Evolutionary conservation across 2,888 invertebrate genomes (phyloP), one percentile per base, ranked within the genome.

Genomic region (Napeogenes sylphis): DNA sequence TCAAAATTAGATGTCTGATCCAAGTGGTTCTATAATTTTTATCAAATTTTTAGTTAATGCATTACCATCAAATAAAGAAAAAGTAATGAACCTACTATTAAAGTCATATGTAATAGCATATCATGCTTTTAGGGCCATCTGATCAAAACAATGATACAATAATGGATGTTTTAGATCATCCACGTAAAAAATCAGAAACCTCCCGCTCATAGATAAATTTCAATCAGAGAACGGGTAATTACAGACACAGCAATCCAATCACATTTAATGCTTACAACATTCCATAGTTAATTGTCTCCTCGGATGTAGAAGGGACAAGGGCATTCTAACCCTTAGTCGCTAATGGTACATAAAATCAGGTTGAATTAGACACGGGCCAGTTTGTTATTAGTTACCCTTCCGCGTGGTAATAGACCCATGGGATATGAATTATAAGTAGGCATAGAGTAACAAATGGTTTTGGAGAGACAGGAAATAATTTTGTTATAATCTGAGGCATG

Each of bases 161-260:
- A 62, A 59, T 63, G 57, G 58, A 63, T 58, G 58, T 55, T 65
- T 47, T 53, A 62, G 46, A 63, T 53, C 56, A 65, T 47, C 55
- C 55, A 68, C 56, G 64, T 46, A 21, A 56, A 67, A 67, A 64
- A 64, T 68, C 64, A 33, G 56, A 70, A 57, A 61, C 60, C 66
- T 67, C 62, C 61, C 61, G 65, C 63, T 67, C 67, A 65, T 63
- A 67, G 68, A 71, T 75, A 70, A 72, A 72, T 71, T 75, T 75
- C 71, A 73, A 78, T 80, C 76, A 79, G 70, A 75, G 75, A 73
- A 63, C 73, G 71, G 73, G 73, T 76, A 77, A 78, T 77, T 73
- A 71, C 69, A 74, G 73, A 73, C 63, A 62, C 66, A 70, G 68
- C 67, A 64, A 63, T 69, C 70, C 72, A 72, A 74, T 75, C 73